Base-by-base conservation (phyloP, 2,888 invertebrate genomes). In the Cremastinae sp. region DNA sequence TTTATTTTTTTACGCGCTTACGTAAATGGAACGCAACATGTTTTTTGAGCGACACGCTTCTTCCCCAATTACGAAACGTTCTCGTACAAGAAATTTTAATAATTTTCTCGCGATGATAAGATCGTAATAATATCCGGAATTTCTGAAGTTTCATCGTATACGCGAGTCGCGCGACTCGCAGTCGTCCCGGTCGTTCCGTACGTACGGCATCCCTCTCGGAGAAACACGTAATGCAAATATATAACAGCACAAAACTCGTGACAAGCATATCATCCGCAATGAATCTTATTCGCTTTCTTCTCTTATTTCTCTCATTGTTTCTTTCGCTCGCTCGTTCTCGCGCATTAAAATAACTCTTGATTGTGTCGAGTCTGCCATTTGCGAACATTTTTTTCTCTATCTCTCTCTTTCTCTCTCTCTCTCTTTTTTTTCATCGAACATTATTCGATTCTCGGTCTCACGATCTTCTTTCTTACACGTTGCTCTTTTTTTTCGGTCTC, bases 211-310 rank as follows among this genome's bases (percentile, higher is more conserved):
- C 28, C 18, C 28, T 45, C 43, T 9, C 20, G 22, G 14, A 65
- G 12, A 2, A 39, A 35, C 39, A 49, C 62, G 20, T 41, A 53
- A 55, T 73, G 62, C 62, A 49, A 74, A 68, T 53, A 51, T 49
- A 55, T 45, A 49, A 62, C 28, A 18, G 43, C 35, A 22, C 45
- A 55, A 55, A 69, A 64, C 35, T 56, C 69, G 55, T 74, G 69
- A 62, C 64, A 64, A 28, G 74, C 45, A 70, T 65, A 70, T 74
- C 18, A 64, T 59, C 47, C 56, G 45, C 10, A 22, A 45, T 70
- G 39, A 45, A 37, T 70, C 65, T 70, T 61, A 22, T 59, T 65
- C 75, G 39, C 20, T 20, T 22, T 18, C 35, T 12, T 12, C 12
- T 18, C 39, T 7, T 58, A 10, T 43, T 16, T 49, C 45, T 51